These are phyloP conservation scores for Myrmecophaga tridactyla DNA, from an alignment of 2,113 vertebrate genomes.

Conservation along the genomic window DNA sequence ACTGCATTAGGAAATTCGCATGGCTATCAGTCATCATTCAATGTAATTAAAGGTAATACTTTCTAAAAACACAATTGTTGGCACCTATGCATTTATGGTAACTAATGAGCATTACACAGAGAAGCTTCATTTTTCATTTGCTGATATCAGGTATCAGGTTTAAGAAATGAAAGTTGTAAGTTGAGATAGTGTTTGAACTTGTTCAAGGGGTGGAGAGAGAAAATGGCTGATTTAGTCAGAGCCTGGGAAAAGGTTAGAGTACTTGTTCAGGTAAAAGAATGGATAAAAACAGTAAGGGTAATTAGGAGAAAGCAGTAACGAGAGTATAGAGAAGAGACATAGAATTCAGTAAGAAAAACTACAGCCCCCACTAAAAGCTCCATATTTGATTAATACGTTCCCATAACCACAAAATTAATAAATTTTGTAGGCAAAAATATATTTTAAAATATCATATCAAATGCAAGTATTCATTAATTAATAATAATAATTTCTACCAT, in stretches of 20 bases:
- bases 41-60: not conserved
- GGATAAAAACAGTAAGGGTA: not conserved
- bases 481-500: not conserved
- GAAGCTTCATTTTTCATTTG: constrained; percentile 1
- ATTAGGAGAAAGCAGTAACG: not conserved
- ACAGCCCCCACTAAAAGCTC: not conserved
- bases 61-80: not conserved
- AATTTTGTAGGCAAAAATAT: not conserved
- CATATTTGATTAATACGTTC: not conserved
- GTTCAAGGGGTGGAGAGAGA: not conserved
- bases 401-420: not conserved
- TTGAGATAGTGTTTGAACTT: not conserved
- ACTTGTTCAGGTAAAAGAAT: not conserved
- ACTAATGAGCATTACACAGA: not conserved
- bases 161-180: not conserved
- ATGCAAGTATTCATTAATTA: not conserved
- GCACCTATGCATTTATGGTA: not conserved
- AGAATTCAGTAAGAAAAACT: not conserved
- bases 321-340: not conserved
- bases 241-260: not conserved
- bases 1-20: not conserved
- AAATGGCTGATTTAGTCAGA: not conserved
- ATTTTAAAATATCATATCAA: not conserved
- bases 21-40: not conserved
- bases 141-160: not conserved